These are phyloP conservation scores for Hepsetus odoe DNA, from an alignment of 2,113 vertebrate species.

Conservation along the genomic window DNA sequence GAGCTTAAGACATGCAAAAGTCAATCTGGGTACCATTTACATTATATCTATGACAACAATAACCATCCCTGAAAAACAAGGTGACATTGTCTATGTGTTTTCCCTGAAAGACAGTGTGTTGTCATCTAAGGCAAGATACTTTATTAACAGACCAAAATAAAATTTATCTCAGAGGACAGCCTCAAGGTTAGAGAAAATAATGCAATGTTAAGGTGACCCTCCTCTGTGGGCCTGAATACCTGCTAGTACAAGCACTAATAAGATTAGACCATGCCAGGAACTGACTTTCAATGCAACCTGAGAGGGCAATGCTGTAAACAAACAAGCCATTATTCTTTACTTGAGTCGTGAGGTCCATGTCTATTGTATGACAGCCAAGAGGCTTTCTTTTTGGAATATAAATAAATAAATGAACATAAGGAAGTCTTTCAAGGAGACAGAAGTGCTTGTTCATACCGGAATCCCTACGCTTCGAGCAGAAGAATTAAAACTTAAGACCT, in stretches of 20 bases:
- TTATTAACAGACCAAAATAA: conserved; percentile 36
- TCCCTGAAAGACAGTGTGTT: neutral
- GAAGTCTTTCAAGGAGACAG: conserved; percentile 23
- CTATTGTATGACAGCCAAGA: conserved; percentile 32
- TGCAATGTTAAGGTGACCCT: conserved; percentile 38
- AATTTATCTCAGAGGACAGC: conserved; percentile 51
- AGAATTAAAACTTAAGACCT: neutral
- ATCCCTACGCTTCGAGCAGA: conserved; percentile 1
- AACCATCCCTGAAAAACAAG: conserved; percentile 1
- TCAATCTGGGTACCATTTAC: neutral
- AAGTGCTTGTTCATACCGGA: conserved; percentile 14
- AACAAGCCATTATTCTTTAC: conserved; percentile 33
- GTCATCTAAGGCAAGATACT: neutral
- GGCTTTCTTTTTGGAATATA: conserved; percentile 19
- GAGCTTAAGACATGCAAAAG: conserved; percentile 3
- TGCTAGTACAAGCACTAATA: conserved; percentile 63
- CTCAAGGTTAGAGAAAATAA: conserved; percentile 62
- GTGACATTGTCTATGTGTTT: conserved; percentile 18
- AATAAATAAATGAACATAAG: conserved; percentile 1
- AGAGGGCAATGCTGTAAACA: conserved; percentile 38
- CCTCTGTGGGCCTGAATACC: conserved; percentile 53
- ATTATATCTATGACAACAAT: neutral
- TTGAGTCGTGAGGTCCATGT: conserved; percentile 11
- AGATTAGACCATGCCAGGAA: conserved; percentile 50
- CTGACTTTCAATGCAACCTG: conserved; percentile 47